A percentile compares a stretch with the other conserved stretches of the same genome.
phyloP scores from a whole-genome alignment of 2,113 vertebrate species.

The Eclectus roratus region DNA sequence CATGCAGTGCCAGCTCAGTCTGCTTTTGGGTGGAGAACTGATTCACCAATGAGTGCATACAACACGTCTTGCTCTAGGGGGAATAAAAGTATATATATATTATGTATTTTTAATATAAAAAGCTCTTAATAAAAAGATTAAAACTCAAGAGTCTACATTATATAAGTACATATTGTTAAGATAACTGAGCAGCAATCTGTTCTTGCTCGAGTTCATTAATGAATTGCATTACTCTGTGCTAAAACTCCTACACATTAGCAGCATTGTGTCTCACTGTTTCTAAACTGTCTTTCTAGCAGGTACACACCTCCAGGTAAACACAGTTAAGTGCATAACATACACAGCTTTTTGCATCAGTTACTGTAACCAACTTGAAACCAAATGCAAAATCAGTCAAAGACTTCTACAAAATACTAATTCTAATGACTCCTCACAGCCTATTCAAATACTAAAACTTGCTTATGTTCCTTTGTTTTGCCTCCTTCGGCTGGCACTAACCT shows the following conservation, averaged over 20 bases:
- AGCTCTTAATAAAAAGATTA: slow-evolving; percentile 62
- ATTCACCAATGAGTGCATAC: fast-evolving
- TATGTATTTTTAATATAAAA: slow-evolving; percentile 44
- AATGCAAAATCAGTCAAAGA: not conserved
- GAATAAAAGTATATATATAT: slow-evolving; percentile 27
- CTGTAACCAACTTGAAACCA: not conserved
- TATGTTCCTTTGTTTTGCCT: not conserved
- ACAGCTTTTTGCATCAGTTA: not conserved
- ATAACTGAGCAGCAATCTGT: slow-evolving; percentile 3
- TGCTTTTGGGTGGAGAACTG: not conserved
- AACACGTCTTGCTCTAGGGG: not conserved
- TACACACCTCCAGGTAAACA: slow-evolving; percentile 29
- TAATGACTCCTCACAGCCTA: not conserved
- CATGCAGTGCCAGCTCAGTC: not conserved
- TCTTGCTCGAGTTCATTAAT: slow-evolving; percentile 28
- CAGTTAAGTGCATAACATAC: not conserved
- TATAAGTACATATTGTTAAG: slow-evolving; percentile 31
- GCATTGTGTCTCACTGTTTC: not conserved
- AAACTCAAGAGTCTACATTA: slow-evolving; percentile 18
- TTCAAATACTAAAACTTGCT: not conserved
- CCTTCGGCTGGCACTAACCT: not conserved
- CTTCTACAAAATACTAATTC: not conserved
- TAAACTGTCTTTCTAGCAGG: not conserved
- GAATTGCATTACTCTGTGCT: slow-evolving; percentile 52
- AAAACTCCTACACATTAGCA: slow-evolving; percentile 43